phyloP scores from a whole-genome alignment of 2,888 invertebrate species.

The Rotaria macrura region DNA sequence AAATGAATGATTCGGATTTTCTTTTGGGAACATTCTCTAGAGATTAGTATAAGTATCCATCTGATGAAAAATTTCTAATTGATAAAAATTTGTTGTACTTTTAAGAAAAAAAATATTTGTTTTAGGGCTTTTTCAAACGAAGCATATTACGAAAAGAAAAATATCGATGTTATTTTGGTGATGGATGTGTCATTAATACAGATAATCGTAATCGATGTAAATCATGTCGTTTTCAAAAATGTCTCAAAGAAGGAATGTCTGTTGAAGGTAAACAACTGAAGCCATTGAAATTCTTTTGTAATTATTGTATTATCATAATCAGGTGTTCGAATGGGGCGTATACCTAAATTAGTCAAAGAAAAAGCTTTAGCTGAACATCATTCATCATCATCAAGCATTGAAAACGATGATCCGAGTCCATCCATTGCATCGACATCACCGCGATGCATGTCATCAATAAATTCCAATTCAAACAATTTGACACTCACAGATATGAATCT shows the following conservation, averaged over 20 bases:
- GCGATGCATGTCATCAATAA: background rate
- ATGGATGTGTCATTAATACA: slow-evolving; percentile 42
- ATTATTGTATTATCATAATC: background rate
- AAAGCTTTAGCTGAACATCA: slow-evolving; percentile 38
- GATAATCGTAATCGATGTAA: slow-evolving; percentile 47
- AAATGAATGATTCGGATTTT: too few relatives aligned
- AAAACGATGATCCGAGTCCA: slow-evolving; percentile 6
- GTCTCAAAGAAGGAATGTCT: slow-evolving; percentile 45
- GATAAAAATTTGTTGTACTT: too few relatives aligned
- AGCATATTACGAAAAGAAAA: slow-evolving; percentile 42
- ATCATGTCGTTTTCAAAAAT: slow-evolving; percentile 43
- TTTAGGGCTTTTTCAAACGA: slow-evolving; percentile 47
- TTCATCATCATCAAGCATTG: background rate
- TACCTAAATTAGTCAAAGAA: slow-evolving; percentile 47
- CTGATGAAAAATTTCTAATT: too few relatives aligned
- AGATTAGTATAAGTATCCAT: too few relatives aligned
- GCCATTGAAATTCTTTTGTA: background rate
- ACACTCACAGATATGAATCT: background rate
- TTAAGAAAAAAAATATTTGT: background rate
- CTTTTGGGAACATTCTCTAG: too few relatives aligned
- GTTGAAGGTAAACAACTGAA: slow-evolving; percentile 40
- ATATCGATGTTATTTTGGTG: slow-evolving; percentile 46
- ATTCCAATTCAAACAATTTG: background rate
- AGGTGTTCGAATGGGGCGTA: slow-evolving; percentile 49
- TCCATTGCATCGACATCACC: background rate